phyloP scores from a whole-genome alignment of 2,888 invertebrate genomes.

The Elgonia sp. region DNA sequence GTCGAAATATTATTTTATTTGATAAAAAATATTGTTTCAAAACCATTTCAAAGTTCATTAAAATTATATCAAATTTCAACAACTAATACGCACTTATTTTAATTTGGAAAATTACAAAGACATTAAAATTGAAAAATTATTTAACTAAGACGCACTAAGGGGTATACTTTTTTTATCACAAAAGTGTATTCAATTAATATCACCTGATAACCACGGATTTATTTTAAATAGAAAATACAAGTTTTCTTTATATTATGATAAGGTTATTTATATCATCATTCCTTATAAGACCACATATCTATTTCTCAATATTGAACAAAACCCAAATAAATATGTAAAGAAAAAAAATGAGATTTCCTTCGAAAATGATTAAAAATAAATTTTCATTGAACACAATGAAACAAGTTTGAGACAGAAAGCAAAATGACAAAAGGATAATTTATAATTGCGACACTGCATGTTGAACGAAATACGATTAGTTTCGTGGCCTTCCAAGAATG shows the following conservation, averaged over 20 bases:
- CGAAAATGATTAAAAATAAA: background rate
- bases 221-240: background rate
- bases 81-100: no score
- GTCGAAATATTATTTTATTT: no score
- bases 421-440: slow-evolving; percentile 19
- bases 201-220: no score
- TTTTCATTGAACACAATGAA: background rate
- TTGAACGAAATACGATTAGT: slow-evolving; percentile 49
- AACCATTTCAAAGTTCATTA: no score
- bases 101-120: no score
- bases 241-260: background rate
- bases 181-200: no score
- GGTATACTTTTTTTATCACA: no score
- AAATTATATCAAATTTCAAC: no score
- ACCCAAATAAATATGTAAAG: background rate
- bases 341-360: background rate
- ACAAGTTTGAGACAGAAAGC: background rate
- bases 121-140: no score
- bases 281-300: background rate
- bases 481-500: slow-evolving; percentile 37
- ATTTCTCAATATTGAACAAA: background rate
- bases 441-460: slow-evolving; percentile 22
- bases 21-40: no score
- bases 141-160: no score
- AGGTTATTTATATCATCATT: background rate